Evolutionary conservation across 2,797 vertebrate species (phyloP), one percentile per base, ranked within the genome.

Genomic region (Spheniscus humboldti): DNA sequence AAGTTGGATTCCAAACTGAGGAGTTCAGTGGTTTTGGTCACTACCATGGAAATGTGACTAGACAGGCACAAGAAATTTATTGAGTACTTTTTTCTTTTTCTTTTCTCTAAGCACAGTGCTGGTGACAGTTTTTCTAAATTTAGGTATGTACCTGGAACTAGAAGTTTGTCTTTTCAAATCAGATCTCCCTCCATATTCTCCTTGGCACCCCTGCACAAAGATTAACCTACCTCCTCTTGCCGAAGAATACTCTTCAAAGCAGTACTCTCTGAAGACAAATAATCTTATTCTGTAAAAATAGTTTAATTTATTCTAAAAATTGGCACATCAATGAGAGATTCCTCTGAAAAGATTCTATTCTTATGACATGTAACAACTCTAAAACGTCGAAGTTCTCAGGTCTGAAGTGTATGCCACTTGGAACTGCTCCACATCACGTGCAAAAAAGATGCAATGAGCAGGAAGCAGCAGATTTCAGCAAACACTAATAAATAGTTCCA

Each of bases 141-240:
- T 89, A 89, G 39, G 11, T 37, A 69, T 31, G 67, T 66, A 85
- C 43, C 27, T 85, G 59, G 37, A 91, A 89, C 74, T 76, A 89
- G 63, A 91, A 91, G 57, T 69, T 69, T 43, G 43, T 87, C 87
- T 85, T 85, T 91, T 92, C 77, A 91, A 89, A 94, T 87, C 62
- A 82, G 57, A 95, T 81, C 74, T 92, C 35, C 31, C 18, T 92
- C 62, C 41, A 75, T 31, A 81, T 74, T 92, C 53, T 92, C 62
- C 55, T 22, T 84, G 53, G 80, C 62, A 64, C 20, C 16, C 27
- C 56, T 52, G 56, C 45, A 91, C 50, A 68, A 73, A 85, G 62
- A 89, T 81, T 64, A 91, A 89, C 37, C 30, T 72, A 33, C 30
- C 20, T 27, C 28, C 55, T 91, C 50, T 53, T 57, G 12, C 50